Evolutionary conservation across 2,797 vertebrate species (phyloP), one percentile per base, ranked within the genome.

Genomic region (Spizella passerina): DNA sequence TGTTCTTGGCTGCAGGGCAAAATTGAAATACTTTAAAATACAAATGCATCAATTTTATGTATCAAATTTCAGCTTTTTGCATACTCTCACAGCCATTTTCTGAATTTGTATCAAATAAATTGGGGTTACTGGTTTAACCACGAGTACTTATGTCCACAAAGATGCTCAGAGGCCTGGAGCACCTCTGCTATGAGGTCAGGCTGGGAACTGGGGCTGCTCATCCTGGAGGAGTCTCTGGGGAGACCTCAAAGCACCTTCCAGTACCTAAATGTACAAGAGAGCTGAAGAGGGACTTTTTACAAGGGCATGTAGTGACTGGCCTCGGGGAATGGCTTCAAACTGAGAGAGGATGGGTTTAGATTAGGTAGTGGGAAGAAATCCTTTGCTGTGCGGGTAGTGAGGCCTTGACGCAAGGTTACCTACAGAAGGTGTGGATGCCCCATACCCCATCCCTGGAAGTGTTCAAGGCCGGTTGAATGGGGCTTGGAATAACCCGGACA

Each of bases 401-500:
- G 39, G 39, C 26, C 14, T 20, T 34, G 20, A 23, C 30, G 41
- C 30, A 60, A 60, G 39, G 4, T 2, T 66, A 12, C 39, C 10
- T 5, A 16, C 26, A 47, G 26, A 68, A 68, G 18, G 1, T 22
- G 9, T 36, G 34, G 26, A 13, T 27, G 47, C 2, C 41, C 22
- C 26, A 13, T n/a, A 18, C 3, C 39, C 21, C 12, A 11, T 26
- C 12, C 5, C 22, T 75, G 8, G 4, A 34, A 15, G 8, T 5
- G 22, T 20, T 27, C 17, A 46, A 65, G 34, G 12, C 34, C 46
- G 7, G 18, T 13, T 7, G 18, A 43, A 43, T 19, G 7, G 10
- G 9, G 30, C 9, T 14, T 12, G 9, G 5, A 47, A 5, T 6
- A 41, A 36, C 14, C 6, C 0, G 8, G 1, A 7, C 3, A 0